phyloP scores from a whole-genome alignment of 2,888 invertebrate species.

The Zhuqinia jingwanae region DNA sequence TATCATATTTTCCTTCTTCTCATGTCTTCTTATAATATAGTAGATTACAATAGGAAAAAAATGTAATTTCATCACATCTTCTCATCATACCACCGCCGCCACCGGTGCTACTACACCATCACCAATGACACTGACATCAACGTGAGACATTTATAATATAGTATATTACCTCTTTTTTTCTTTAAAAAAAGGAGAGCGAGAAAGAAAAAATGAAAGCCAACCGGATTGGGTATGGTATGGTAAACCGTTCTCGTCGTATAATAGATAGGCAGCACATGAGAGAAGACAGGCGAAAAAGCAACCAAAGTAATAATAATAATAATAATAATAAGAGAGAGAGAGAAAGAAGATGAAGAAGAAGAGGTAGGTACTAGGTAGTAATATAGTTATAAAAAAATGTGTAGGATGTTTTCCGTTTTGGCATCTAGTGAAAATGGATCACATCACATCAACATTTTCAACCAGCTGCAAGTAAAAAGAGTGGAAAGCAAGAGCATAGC shows the following conservation, averaged over 20 bases:
- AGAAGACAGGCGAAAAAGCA: slow-evolving; percentile 45
- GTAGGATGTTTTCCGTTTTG: slow-evolving; percentile 72
- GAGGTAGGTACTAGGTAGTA: too few species aligned
- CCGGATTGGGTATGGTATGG: neutral
- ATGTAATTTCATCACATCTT: slow-evolving; percentile 70
- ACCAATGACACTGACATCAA: slow-evolving; percentile 68
- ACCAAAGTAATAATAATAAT: slow-evolving; percentile 53
- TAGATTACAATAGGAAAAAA: slow-evolving; percentile 68
- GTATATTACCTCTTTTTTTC: slow-evolving; percentile 61
- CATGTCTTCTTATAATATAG: slow-evolving; percentile 24
- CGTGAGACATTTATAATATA: slow-evolving; percentile 68
- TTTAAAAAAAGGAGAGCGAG: slow-evolving; percentile 52
- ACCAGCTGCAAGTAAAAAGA: slow-evolving; percentile 71
- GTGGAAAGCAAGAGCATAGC: slow-evolving; percentile 37
- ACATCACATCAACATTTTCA: slow-evolving; percentile 73
- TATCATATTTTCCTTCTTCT: slow-evolving; percentile 47
- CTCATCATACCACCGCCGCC: slow-evolving; percentile 43
- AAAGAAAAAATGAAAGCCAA: slow-evolving; percentile 47
- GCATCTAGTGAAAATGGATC: slow-evolving; percentile 73
- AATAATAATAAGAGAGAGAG: neutral
- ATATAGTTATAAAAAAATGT: slow-evolving; percentile 70
- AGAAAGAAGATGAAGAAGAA: slow-evolving; percentile 3
- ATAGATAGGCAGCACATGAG: slow-evolving; percentile 44
- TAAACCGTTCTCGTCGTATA: neutral
- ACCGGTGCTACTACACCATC: too few species aligned